phyloP scores from a whole-genome alignment of 2,888 invertebrate genomes.

The Physocephala rufipes region DNA sequence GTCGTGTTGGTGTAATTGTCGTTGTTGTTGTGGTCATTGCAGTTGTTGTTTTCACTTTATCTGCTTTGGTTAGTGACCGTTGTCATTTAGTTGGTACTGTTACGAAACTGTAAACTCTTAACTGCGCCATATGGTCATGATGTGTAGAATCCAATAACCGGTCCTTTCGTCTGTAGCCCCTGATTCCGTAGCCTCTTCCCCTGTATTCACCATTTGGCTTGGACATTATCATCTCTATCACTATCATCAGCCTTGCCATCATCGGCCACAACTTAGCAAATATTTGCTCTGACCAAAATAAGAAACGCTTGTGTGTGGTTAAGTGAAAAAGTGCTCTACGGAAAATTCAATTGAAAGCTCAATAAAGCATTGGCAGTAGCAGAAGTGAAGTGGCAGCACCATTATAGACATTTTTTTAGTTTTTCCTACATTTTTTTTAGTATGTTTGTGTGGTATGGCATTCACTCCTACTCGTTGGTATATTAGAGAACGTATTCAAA shows the following conservation, averaged over 20 bases:
- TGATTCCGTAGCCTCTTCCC: not conserved
- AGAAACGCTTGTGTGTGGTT: conserved; percentile 7
- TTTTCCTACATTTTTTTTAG: too few species aligned
- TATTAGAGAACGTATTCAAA: too few species aligned
- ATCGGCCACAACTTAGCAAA: conserved; percentile 24
- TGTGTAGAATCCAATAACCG: conserved; percentile 32
- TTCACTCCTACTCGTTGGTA: too few species aligned
- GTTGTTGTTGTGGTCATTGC: conserved; percentile 28
- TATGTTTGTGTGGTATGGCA: too few species aligned
- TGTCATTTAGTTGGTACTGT: conserved; percentile 18
- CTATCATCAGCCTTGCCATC: too few species aligned
- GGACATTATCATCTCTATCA: not conserved
- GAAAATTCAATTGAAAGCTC: conserved; percentile 11
- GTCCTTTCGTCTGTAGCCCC: not conserved
- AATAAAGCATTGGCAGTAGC: too few species aligned
- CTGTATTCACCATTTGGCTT: not conserved
- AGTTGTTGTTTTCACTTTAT: not conserved
- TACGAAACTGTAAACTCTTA: conserved; percentile 22
- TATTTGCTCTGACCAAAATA: conserved; percentile 10
- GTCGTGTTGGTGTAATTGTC: not conserved
- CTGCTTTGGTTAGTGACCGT: not conserved
- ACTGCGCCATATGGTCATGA: conserved; percentile 32
- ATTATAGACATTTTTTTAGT: too few species aligned
- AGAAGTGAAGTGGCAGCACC: too few species aligned
- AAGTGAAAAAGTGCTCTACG: conserved; percentile 10